Evolutionary conservation across 2,113 vertebrate species (phyloP).

Genomic region (Petrocephalus zakoni): DNA sequence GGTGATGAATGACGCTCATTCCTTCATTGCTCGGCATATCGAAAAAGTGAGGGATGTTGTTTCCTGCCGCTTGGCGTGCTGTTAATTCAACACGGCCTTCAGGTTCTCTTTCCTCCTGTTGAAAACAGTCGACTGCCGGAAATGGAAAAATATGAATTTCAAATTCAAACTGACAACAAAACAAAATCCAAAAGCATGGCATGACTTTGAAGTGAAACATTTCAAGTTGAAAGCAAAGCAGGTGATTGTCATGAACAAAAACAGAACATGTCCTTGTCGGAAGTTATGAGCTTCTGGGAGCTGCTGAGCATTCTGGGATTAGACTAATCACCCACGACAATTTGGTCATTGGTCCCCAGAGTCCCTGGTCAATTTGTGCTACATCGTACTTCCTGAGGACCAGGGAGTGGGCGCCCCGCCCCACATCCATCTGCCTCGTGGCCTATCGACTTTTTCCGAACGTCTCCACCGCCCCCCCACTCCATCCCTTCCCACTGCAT

Average conservation of each 20-base stretch:
- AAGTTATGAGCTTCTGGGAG: neutral
- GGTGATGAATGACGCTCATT: neutral
- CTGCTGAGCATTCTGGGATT: neutral
- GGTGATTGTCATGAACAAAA: neutral
- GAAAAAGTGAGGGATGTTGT: neutral
- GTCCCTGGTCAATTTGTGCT: neutral
- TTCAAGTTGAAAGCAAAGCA: neutral
- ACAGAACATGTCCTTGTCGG: neutral
- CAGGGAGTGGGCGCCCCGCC: neutral
- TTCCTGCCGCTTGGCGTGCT: neutral
- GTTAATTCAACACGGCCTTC: neutral
- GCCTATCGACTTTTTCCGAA: neutral
- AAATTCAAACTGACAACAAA: neutral
- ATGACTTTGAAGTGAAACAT: neutral
- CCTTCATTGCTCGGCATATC: neutral
- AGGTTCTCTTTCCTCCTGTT: neutral
- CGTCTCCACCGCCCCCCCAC: neutral
- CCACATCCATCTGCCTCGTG: constrained; percentile 1
- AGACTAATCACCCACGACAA: neutral
- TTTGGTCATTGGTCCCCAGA: neutral
- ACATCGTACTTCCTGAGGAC: neutral
- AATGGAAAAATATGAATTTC: neutral
- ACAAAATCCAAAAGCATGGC: neutral
- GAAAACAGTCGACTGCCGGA: neutral
- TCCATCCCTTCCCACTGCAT: neutral